Evolutionary conservation across 2,888 invertebrate genomes (phyloP).

Genomic region (Drosophila limbata): DNA sequence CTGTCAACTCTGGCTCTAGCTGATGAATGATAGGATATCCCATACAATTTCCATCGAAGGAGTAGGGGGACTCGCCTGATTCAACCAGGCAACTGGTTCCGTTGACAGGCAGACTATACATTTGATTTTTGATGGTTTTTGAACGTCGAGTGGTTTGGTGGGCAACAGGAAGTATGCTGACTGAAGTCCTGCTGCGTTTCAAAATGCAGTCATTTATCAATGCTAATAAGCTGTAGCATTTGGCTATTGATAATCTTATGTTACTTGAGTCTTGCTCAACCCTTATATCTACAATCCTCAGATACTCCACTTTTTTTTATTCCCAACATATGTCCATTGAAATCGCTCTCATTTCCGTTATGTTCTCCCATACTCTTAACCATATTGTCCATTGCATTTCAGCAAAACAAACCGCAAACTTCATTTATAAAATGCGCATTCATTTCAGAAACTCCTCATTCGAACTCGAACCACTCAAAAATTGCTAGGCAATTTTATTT

Average conservation of each 20-base stretch:
- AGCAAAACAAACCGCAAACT: slow-evolving; percentile 58
- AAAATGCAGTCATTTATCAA: slow-evolving; percentile 24
- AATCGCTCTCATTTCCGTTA: slow-evolving; percentile 41
- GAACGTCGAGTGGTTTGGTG: neutral
- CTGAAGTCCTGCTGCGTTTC: neutral
- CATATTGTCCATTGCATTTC: slow-evolving; percentile 19
- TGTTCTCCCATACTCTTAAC: neutral
- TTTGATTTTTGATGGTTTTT: slow-evolving; percentile 23
- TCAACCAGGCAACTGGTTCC: neutral
- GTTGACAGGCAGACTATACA: slow-evolving; percentile 14
- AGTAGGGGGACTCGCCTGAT: neutral
- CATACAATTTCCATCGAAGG: slow-evolving; percentile 18
- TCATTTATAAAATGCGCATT: slow-evolving; percentile 60
- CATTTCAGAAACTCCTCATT: slow-evolving; percentile 21
- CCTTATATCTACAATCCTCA: neutral
- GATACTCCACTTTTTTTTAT: neutral
- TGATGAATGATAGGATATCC: slow-evolving; percentile 39
- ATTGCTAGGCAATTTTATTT: slow-evolving; percentile 58
- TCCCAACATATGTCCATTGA: slow-evolving; percentile 29
- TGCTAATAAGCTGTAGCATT: neutral
- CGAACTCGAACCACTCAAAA: slow-evolving; percentile 6
- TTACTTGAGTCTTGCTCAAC: slow-evolving; percentile 9
- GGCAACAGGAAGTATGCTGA: slow-evolving; percentile 8
- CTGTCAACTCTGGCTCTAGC: slow-evolving; percentile 35
- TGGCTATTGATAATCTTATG: slow-evolving; percentile 4